phyloP scores from a whole-genome alignment of 1,140 invertebrate species.

The Psilanteris sp. region DNA sequence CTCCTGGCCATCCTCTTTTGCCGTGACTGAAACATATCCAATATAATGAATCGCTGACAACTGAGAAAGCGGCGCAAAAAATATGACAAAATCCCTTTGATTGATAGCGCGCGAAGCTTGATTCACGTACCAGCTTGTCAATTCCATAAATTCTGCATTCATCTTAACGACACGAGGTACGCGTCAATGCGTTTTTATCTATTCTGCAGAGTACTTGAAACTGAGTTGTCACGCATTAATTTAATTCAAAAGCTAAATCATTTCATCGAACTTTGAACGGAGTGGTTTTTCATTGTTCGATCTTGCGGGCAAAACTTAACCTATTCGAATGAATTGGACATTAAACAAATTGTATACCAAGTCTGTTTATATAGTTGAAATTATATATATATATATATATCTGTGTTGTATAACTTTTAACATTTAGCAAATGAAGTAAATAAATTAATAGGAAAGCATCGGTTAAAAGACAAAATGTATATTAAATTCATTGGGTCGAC shows the following conservation, averaged over 20 bases:
- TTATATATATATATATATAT: too few species aligned
- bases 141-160: conserved; percentile 26
- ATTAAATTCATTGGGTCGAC: too few species aligned
- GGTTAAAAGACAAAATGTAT: too few species aligned
- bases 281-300: background rate
- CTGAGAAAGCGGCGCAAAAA: conserved; percentile 43
- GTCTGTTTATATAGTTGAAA: background rate
- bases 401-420: too few species aligned
- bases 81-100: conserved; percentile 56
- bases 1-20: conserved; percentile 82
- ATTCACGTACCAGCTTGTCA: conserved; percentile 46
- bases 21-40: conserved; percentile 79
- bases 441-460: too few species aligned
- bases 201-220: conserved; percentile 8
- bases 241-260: too few species aligned
- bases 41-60: conserved; percentile 49
- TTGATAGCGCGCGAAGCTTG: conserved; percentile 49
- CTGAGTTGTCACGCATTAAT: conserved; percentile 15
- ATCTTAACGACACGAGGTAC: conserved; percentile 12
- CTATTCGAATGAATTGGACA: background rate
- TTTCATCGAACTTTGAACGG: background rate
- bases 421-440: too few species aligned
- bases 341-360: background rate
- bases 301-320: background rate
- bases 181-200: conserved; percentile 6